Conservation (phyloP, 2,797 vertebrate species). For the Cryptoblepharus egeriae region DNA sequence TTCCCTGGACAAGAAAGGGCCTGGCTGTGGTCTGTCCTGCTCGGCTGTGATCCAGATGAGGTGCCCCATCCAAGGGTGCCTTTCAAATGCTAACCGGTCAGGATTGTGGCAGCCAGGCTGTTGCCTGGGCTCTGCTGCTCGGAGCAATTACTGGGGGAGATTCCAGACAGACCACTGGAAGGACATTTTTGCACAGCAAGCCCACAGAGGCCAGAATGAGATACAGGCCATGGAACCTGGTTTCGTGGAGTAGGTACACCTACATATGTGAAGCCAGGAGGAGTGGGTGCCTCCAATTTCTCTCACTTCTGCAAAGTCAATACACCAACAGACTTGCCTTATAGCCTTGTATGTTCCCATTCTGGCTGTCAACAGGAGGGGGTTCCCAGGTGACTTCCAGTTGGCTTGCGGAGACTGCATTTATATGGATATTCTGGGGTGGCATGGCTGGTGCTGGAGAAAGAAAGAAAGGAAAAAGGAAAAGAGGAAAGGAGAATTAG, state of each 20-base stretch:
- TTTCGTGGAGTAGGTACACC: too few species aligned
- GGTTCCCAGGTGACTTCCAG: constrained; percentile 94
- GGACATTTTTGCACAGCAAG: too few species aligned
- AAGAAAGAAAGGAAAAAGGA: too few species aligned
- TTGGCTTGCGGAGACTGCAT: constrained; percentile 85
- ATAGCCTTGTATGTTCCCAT: constrained; percentile 96
- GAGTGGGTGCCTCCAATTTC: too few species aligned
- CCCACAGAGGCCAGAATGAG: too few species aligned
- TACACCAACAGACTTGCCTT: constrained; percentile 77
- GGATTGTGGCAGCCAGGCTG: background rate
- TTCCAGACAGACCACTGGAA: too few species aligned
- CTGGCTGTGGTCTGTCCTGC: background rate
- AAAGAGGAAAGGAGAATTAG: constrained; percentile 40
- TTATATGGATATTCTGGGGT: constrained; percentile 89
- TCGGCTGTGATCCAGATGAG: background rate
- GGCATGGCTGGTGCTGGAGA: constrained; percentile 88
- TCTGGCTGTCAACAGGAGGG: constrained; percentile 91
- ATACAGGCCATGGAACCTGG: too few species aligned
- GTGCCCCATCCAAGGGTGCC: background rate
- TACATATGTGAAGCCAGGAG: background rate
- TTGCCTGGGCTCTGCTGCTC: background rate
- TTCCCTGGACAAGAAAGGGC: background rate
- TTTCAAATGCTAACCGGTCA: background rate
- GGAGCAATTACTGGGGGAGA: too few species aligned
- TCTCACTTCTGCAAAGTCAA: too few species aligned